A percentile compares a stretch with the other conserved stretches of the same genome.
Conservation (phyloP, 2,113 vertebrate genomes). For the Apteryx mantelli region DNA sequence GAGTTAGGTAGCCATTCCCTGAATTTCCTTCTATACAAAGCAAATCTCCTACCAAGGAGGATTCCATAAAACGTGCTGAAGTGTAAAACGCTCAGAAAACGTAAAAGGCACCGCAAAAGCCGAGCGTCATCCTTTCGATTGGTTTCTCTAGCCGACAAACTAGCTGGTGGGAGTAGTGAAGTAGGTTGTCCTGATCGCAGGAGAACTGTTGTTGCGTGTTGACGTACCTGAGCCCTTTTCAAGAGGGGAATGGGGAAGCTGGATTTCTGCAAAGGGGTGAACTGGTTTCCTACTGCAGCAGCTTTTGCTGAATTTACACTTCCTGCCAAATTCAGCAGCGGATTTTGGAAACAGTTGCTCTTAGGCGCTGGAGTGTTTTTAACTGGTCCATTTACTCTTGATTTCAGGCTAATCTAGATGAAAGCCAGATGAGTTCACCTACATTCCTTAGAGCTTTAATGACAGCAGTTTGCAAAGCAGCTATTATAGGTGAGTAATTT, state of each 20-base stretch:
- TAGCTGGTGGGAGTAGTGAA: neutral
- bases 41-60: neutral
- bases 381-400: slow-evolving; percentile 29
- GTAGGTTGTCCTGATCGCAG: fast-evolving
- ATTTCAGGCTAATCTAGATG: slow-evolving; percentile 92
- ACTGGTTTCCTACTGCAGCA: neutral
- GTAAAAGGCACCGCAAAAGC: neutral
- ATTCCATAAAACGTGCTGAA: neutral
- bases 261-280: neutral
- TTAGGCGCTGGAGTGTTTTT: neutral
- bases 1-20: neutral
- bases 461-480: slow-evolving; percentile 98
- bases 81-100: neutral
- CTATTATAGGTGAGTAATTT: slow-evolving; percentile 90
- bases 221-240: neutral
- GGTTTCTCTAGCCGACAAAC: neutral
- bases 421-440: slow-evolving; percentile 95
- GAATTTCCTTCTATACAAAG: neutral
- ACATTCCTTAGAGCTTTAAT: slow-evolving; percentile 98
- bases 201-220: neutral
- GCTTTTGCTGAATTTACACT: neutral
- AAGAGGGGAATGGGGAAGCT: neutral
- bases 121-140: fast-evolving
- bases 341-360: neutral
- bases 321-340: neutral